Percentiles rank a stretch among this genome's conserved stretches.
These are phyloP conservation scores for Sericinus montela DNA, from an alignment of 2,888 invertebrate species.

Conservation along the genomic window DNA sequence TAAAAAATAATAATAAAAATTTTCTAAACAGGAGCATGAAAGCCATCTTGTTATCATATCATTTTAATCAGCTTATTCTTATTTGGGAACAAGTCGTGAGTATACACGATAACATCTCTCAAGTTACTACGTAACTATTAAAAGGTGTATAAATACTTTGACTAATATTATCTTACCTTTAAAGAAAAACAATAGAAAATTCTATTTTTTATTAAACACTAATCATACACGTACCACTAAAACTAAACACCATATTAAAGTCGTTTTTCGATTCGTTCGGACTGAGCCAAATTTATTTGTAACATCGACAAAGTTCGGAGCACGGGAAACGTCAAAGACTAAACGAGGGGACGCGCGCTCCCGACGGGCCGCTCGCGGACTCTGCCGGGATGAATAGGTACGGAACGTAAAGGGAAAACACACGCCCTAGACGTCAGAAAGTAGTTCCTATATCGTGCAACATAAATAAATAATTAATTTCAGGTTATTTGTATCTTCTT, in stretches of 20 bases:
- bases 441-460: neutral
- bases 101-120: neutral
- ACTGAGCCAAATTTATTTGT: neutral
- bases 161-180: neutral
- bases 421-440: neutral
- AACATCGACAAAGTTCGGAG: conserved; percentile 32
- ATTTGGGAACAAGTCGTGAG: neutral
- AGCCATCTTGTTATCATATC: neutral
- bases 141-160: too few species aligned
- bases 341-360: conserved; percentile 43
- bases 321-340: conserved; percentile 24
- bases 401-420: conserved; percentile 22
- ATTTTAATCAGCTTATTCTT: neutral
- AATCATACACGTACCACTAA: conserved; percentile 1
- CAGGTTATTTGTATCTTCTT: too few species aligned
- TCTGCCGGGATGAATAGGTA: conserved; percentile 32
- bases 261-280: conserved; percentile 5
- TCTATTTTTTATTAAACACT: neutral
- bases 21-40: neutral
- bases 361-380: conserved; percentile 45
- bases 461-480: neutral
- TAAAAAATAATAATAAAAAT: too few species aligned
- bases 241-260: neutral
- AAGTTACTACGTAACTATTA: neutral
- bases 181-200: neutral